A percentile compares a stretch with the other conserved stretches of the same genome.
These are phyloP conservation scores for Drosophila pachea DNA, from an alignment of 1,140 invertebrate genomes.

Conservation along the genomic window DNA sequence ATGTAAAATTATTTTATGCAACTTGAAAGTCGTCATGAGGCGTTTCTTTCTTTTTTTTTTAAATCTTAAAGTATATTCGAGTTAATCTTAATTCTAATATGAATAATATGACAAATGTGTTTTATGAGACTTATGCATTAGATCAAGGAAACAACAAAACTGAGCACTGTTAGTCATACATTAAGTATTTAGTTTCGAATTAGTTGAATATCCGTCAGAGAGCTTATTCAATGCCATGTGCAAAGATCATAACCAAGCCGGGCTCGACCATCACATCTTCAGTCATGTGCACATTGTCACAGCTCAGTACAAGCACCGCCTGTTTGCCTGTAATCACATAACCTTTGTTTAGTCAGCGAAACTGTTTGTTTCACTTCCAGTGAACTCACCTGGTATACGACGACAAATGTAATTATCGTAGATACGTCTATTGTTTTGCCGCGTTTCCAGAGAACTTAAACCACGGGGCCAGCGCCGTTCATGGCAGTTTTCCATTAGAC, in stretches of 20 bases:
- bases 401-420: constrained; percentile 97
- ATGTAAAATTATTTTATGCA: constrained; percentile 50
- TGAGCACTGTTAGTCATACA: constrained; percentile 60
- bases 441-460: constrained; percentile 93
- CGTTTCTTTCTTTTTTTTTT: constrained; percentile 51
- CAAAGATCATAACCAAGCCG: constrained; percentile 99
- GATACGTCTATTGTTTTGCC: constrained; percentile 91
- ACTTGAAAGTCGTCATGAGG: constrained; percentile 64
- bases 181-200: constrained; percentile 47
- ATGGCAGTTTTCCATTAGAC: constrained; percentile 98
- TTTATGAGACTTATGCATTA: constrained; percentile 46
- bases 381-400: constrained; percentile 87
- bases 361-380: not conserved
- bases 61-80: constrained; percentile 33
- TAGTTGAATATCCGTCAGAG: constrained; percentile 30
- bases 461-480: constrained; percentile 96
- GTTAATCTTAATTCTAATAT: constrained; percentile 42
- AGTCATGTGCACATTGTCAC: constrained; percentile 96
- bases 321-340: constrained; percentile 83
- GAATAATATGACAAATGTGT: constrained; percentile 24
- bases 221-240: constrained; percentile 91
- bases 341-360: constrained; percentile 24
- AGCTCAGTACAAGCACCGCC: constrained; percentile 95
- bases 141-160: constrained; percentile 67
- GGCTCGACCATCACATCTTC: constrained; percentile 97